Evolutionary conservation across 1,140 invertebrate species (phyloP), one percentile per base, ranked within the genome.

Genomic region (Bombus affinis): DNA sequence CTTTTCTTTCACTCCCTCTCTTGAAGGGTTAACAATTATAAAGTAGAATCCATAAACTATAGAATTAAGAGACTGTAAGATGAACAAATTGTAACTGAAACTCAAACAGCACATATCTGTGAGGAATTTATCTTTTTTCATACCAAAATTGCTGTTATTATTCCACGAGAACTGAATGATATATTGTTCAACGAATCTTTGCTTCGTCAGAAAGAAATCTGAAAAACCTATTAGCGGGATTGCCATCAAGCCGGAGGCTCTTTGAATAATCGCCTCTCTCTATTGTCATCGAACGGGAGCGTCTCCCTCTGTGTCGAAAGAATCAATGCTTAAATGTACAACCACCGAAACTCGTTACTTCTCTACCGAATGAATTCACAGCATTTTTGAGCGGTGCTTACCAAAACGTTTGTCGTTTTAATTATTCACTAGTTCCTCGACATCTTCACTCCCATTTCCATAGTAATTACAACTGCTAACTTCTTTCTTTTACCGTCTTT

Each of bases 321-420:
- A 85, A 88, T 87, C 71, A 82, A 88, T 87, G 86, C 73, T 62
- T 87, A 83, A 87, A 88, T 87, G 84, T 85, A 87, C 57, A 59
- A n/a, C n/a, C 18, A 47, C 35, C 66, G 65, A 87, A 79, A n/a
- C 28, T 78, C 86, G 37, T 47, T 65, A 53, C 65, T 81, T 71
- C 76, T 87, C 73, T 37, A 37, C 81, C 70, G 85, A 57, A 80
- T 47, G 75, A 44, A 53, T 42, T 65, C 75, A 18, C 62, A 42
- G 68, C n/a, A 39, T 81, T 87, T 77, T 79, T 84, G 44, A 62
- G 70, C 85, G 81, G 6, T 62, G 73, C 59, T 72, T 88, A 87
- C 71, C n/a, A 57, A 66, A 65, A 47, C 73, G 77, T 81, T 87
- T 80, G 53, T 42, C 81, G 76, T 53, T 87, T 89, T 85, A 87